Evolutionary conservation across 1,140 invertebrate genomes (phyloP).

Genomic region (Panulirus ornatus): DNA sequence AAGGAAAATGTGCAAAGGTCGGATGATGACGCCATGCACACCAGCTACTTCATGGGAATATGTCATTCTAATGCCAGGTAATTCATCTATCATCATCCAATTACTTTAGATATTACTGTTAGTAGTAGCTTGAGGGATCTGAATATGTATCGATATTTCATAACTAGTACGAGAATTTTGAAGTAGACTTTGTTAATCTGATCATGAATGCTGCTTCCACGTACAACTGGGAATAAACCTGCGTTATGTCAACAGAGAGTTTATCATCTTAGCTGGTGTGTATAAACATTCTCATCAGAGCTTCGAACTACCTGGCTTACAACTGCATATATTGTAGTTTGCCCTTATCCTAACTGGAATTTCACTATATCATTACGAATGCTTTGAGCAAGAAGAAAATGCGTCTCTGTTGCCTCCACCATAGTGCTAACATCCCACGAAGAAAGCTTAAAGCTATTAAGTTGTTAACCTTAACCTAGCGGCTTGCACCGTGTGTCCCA

Average conservation of each 20-base stretch:
- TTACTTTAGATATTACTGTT: too few species aligned
- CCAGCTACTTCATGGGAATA: too few species aligned
- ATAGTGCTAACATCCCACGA: background rate
- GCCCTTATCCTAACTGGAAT: background rate
- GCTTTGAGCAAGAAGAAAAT: constrained; percentile 33
- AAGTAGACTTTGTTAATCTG: too few species aligned
- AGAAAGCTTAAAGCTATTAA: background rate
- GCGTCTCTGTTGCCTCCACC: background rate
- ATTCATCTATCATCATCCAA: too few species aligned
- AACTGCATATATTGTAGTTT: background rate
- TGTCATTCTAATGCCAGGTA: too few species aligned
- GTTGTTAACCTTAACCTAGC: background rate
- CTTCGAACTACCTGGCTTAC: background rate
- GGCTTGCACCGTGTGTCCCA: background rate
- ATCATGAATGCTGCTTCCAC: too few species aligned
- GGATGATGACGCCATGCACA: too few species aligned
- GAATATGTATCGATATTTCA: too few species aligned
- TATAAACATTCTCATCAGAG: background rate
- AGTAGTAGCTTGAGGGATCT: too few species aligned
- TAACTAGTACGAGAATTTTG: too few species aligned
- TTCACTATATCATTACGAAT: background rate
- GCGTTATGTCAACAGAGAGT: background rate
- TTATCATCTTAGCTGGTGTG: background rate
- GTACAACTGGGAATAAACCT: too few species aligned
- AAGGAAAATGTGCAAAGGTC: too few species aligned